A percentile compares a stretch with the other conserved stretches of the same genome.
phyloP scores from a whole-genome alignment of 2,888 invertebrate species.

The Erynnis tages region DNA sequence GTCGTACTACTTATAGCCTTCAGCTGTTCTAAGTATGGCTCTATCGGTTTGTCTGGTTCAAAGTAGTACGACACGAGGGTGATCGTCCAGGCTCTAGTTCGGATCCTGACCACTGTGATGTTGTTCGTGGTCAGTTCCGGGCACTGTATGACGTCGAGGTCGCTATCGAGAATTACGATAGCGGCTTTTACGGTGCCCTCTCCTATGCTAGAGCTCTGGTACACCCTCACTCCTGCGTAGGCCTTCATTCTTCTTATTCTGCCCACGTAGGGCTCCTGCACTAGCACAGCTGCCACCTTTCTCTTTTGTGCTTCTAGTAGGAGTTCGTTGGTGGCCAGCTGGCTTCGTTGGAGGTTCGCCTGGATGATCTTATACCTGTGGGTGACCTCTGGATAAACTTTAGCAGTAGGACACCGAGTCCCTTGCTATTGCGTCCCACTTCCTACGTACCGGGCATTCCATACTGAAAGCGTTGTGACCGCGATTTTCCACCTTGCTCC shows the following conservation, averaged over 20 bases:
- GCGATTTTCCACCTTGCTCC: background rate
- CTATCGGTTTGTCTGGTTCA: background rate
- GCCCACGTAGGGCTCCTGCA: constrained; percentile 23
- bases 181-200: background rate
- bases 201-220: background rate
- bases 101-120: constrained; percentile 14
- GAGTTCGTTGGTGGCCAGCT: constrained; percentile 3
- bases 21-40: too few species aligned
- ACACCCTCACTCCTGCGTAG: background rate
- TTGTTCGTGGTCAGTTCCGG: constrained; percentile 21
- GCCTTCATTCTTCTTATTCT: background rate
- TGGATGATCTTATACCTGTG: background rate
- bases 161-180: background rate
- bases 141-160: background rate
- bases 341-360: background rate
- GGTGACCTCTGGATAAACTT: background rate
- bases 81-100: constrained; percentile 15
- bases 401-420: background rate
- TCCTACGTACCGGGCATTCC: background rate
- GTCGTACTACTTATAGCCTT: constrained; percentile 6
- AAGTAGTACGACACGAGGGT: constrained; percentile 23
- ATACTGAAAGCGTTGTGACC: background rate
- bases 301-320: background rate
- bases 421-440: background rate
- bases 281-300: background rate